These are phyloP conservation scores for Acronicta psi DNA, from an alignment of 2,888 invertebrate genomes.

Conservation along the genomic window DNA sequence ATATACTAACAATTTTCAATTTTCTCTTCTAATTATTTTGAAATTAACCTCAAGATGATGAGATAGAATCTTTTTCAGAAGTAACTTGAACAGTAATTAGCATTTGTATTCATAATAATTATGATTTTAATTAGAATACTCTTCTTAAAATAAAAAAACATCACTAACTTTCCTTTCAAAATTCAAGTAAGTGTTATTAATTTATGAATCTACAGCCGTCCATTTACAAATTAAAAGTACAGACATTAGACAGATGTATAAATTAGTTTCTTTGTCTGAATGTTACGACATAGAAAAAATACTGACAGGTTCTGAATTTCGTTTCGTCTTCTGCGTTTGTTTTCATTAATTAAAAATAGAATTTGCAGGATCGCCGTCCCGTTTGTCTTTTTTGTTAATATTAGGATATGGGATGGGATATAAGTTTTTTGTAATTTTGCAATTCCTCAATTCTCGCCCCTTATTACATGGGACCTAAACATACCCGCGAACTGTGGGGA, in stretches of 20 bases:
- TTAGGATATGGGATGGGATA: too few species aligned
- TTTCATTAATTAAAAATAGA: constrained; percentile 13
- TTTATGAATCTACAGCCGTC: constrained; percentile 21
- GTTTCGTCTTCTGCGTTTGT: constrained; percentile 19
- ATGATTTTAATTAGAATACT: too few species aligned
- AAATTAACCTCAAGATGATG: too few species aligned
- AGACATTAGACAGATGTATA: constrained; percentile 40
- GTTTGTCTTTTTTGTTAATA: too few species aligned
- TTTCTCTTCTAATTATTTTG: too few species aligned
- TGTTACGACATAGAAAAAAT: constrained; percentile 21
- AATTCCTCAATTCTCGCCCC: neutral
- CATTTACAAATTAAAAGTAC: constrained; percentile 37
- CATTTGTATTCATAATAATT: too few species aligned
- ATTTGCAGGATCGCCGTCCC: neutral
- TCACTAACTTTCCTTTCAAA: constrained; percentile 1
- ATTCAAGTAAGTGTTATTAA: constrained; percentile 13
- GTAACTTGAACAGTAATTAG: neutral
- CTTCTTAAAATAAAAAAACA: neutral
- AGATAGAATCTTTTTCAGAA: neutral
- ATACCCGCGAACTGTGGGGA: too few species aligned
- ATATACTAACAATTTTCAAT: too few species aligned
- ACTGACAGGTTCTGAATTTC: constrained; percentile 27
- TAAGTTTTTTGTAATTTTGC: too few species aligned
- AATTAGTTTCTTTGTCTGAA: constrained; percentile 35
- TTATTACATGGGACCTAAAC: too few species aligned